Base-by-base conservation (phyloP, 2,113 vertebrate species). In the Chrysemys picta region DNA sequence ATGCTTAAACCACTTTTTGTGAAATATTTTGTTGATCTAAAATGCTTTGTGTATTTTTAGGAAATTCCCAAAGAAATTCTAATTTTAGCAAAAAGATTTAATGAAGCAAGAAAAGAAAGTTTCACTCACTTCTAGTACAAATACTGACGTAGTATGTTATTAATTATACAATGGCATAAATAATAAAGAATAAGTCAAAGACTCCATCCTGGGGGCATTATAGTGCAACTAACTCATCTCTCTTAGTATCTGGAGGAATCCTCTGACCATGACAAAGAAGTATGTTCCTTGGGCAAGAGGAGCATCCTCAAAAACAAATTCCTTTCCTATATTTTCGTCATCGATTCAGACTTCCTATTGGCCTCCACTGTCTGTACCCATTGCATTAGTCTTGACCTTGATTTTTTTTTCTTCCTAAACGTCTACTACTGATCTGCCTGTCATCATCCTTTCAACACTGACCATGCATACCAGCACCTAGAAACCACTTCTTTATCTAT, bases 311-410 rank as follows among this genome's bases (percentile, higher is more conserved):
- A 35, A 89, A 38, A 2, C 31, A 54, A 49, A 45, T 38, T 79
- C 5, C 31, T 75, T 21, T 65, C 29, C 24, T n/a, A 4, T 6
- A n/a, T 17, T 52, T 49, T 62, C 14, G 4, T 31, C 45, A 27
- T 45, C 16, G 31, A 8, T 12, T 85, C 65, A 86, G 11, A 22
- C n/a, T 80, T 49, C 21, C 53, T 22, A 0, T 21, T 38, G 19
- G 9, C 50, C 25, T 8, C 25, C 0, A 2, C 31, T 54, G 49
- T 31, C 54, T 7, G 21, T 17, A 42, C 7, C 25, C 25, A 0
- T 0, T 14, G 45, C 10, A 22, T 45, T 16, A 38, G 62, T 50
- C 45, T 42, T 9, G 10, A 10, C 6, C 22, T 0, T 0, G 3
- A 25, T 38, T 5, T n/a, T 8, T 76, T 76, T 42, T 59, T 25